These are phyloP conservation scores for Archegozetes longisetosus DNA, from an alignment of 1,140 invertebrate species.

Conservation along the genomic window DNA sequence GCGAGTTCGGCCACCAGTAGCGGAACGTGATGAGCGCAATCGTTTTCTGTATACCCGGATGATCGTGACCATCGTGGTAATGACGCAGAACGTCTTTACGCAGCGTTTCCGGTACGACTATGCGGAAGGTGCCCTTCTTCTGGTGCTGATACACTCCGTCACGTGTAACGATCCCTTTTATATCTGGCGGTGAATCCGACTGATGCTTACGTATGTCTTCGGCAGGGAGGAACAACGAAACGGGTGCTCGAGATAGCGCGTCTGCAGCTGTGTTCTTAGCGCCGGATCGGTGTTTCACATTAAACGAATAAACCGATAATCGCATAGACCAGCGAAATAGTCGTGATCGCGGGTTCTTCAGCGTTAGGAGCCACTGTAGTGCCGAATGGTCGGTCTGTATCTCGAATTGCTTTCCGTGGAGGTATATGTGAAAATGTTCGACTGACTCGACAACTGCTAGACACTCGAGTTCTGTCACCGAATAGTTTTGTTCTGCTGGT, in stretches of 20 bases:
- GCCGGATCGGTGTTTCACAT: constrained; percentile 1
- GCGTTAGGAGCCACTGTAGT: not conserved
- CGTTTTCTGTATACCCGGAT: constrained; percentile 5
- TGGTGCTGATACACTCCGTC: no score
- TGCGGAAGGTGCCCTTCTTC: no score
- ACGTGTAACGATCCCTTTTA: no score
- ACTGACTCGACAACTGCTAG: constrained; percentile 11
- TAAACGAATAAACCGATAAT: constrained; percentile 6
- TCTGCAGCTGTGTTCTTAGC: constrained; percentile 8
- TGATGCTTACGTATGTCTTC: no score
- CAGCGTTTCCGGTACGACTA: no score
- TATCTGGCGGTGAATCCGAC: no score
- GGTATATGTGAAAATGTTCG: constrained; percentile 8
- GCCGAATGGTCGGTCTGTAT: constrained; percentile 12
- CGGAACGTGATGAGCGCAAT: not conserved
- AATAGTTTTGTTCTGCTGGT: not conserved
- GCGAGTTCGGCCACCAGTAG: constrained; percentile 9
- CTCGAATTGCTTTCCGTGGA: constrained; percentile 1
- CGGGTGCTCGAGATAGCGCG: constrained; percentile 1
- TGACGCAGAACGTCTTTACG: no score
- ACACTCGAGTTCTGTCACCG: constrained; percentile 10
- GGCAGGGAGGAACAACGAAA: no score
- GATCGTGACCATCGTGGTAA: not conserved
- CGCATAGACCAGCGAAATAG: not conserved
- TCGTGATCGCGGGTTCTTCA: not conserved